Conservation (phyloP, 2,888 invertebrate genomes). For the Tipula confusa region DNA sequence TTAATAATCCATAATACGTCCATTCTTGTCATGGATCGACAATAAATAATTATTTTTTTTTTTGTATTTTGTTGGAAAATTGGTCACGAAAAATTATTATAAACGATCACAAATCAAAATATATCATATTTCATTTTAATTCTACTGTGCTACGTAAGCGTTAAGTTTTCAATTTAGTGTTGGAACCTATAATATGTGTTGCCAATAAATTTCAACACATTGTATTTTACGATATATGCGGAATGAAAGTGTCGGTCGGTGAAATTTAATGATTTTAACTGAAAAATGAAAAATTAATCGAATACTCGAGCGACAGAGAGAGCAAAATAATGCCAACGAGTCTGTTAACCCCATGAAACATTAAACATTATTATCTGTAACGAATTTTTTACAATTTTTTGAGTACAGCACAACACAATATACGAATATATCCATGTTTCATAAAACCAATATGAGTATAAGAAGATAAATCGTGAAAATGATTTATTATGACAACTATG, state of each 20-base stretch:
- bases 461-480: background rate
- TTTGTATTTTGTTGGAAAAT: background rate
- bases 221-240: background rate
- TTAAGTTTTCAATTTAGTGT: background rate
- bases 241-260: background rate
- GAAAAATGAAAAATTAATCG: constrained; percentile 12
- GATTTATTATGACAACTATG: constrained; percentile 12
- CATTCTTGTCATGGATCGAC: constrained; percentile 5
- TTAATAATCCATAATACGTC: constrained; percentile 9
- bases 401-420: background rate
- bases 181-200: background rate
- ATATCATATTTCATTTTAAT: background rate
- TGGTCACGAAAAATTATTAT: constrained; percentile 12
- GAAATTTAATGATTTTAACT: background rate
- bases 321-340: background rate
- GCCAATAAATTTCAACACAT: constrained; percentile 20
- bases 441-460: background rate
- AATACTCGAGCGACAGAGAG: background rate
- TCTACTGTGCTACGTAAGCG: background rate
- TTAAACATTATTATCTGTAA: constrained; percentile 5
- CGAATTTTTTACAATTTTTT: background rate
- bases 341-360: constrained; percentile 12
- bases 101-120: constrained; percentile 25
- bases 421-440: background rate
- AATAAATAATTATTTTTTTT: background rate